Percentiles rank a stretch among this genome's conserved stretches.
Conservation (phyloP, 1,140 invertebrate genomes). For the Eulimnadia texana region DNA sequence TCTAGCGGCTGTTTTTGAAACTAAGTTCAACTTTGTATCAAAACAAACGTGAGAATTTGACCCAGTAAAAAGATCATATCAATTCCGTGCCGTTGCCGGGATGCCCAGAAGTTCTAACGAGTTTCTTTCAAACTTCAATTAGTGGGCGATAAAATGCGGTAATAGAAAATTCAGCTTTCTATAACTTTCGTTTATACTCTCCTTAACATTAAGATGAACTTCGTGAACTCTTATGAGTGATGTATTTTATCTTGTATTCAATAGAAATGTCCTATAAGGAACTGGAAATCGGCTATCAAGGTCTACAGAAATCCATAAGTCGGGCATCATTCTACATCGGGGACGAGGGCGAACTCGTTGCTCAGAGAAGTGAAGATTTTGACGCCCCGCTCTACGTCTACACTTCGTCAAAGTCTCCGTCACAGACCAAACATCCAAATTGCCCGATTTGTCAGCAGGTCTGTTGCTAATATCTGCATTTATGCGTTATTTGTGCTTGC, state of each 20-base stretch:
- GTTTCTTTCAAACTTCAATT: too few species aligned
- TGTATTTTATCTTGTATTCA: neutral
- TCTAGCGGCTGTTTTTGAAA: neutral
- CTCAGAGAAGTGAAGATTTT: conserved; percentile 7
- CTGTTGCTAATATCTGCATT: neutral
- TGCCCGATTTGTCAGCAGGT: conserved; percentile 4
- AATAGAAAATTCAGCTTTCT: too few species aligned
- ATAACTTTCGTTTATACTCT: too few species aligned
- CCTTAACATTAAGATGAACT: too few species aligned
- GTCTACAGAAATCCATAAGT: conserved; percentile 41
- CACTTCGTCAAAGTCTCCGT: conserved; percentile 2
- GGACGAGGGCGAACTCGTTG: conserved; percentile 17
- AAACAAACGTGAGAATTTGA: too few species aligned
- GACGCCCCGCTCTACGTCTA: neutral
- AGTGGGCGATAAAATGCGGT: neutral
- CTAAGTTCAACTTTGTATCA: neutral
- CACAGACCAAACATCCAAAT: conserved; percentile 1
- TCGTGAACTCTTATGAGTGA: too few species aligned
- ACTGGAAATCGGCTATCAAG: conserved; percentile 76
- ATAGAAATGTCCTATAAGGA: conserved; percentile 67
- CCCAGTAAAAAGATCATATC: too few species aligned
- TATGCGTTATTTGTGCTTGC: too few species aligned
- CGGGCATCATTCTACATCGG: conserved; percentile 45
- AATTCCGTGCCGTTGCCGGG: too few species aligned
- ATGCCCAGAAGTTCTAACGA: too few species aligned